Conservation (phyloP, 2,888 invertebrate genomes). For the Melinaea marsaeus region DNA sequence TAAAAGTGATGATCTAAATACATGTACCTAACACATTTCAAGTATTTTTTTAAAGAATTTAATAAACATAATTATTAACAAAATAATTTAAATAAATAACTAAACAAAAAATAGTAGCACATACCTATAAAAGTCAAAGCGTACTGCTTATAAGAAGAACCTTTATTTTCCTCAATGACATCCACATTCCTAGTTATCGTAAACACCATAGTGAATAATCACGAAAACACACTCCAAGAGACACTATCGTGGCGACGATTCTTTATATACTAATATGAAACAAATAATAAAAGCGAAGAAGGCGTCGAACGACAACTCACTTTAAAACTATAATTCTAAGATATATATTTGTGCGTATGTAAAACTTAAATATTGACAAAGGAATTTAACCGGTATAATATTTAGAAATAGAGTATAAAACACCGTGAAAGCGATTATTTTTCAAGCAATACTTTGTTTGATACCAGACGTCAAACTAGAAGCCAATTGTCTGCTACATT, state of each 20-base stretch:
- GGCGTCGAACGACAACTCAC: slow-evolving; percentile 3
- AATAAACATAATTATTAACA: not conserved
- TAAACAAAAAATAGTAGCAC: slow-evolving; percentile 26
- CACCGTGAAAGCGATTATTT: slow-evolving; percentile 18
- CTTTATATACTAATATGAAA: slow-evolving; percentile 14
- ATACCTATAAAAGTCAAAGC: slow-evolving; percentile 47
- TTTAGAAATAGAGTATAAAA: slow-evolving; percentile 20
- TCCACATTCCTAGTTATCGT: slow-evolving; percentile 37
- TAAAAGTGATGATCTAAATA: too few relatives aligned
- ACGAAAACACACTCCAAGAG: slow-evolving; percentile 20
- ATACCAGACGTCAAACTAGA: slow-evolving; percentile 27
- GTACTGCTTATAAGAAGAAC: slow-evolving; percentile 43
- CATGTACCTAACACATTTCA: too few relatives aligned
- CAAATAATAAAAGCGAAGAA: not conserved
- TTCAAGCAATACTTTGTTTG: slow-evolving; percentile 20
- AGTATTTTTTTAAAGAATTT: not conserved
- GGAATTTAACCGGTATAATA: slow-evolving; percentile 20
- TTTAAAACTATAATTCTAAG: slow-evolving; percentile 8
- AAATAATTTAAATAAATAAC: not conserved
- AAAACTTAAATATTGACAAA: slow-evolving; percentile 15
- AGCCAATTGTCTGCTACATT: slow-evolving; percentile 26
- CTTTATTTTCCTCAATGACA: slow-evolving; percentile 29
- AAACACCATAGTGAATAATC: slow-evolving; percentile 44
- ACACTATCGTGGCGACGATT: slow-evolving; percentile 12
- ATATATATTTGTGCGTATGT: slow-evolving; percentile 11